phyloP scores from a whole-genome alignment of 2,797 vertebrate species.

The Acanthis flammea region DNA sequence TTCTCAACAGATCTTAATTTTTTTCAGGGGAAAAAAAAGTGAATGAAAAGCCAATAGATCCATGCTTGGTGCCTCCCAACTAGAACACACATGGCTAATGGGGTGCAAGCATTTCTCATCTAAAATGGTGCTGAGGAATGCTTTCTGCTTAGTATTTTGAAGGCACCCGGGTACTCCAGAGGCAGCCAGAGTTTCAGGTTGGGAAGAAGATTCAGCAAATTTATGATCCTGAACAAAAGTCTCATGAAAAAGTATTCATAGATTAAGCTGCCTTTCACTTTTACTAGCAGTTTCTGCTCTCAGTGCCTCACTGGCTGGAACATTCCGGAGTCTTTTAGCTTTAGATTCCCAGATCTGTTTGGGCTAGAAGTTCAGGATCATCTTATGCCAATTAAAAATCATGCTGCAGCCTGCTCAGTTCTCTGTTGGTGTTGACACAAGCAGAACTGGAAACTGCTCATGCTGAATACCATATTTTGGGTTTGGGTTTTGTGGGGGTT shows the following conservation, averaged over 20 bases:
- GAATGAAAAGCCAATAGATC: not conserved
- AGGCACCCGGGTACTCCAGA: not conserved
- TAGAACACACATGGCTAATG: not conserved
- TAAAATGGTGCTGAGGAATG: not conserved
- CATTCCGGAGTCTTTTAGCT: not conserved
- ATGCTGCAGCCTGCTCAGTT: not conserved
- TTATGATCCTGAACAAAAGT: not conserved
- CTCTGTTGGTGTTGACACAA: not conserved
- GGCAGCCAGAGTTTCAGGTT: not conserved
- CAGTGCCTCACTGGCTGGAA: not conserved
- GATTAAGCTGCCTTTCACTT: not conserved
- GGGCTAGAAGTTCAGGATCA: not conserved
- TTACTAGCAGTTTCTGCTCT: not conserved
- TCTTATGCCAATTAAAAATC: not conserved
- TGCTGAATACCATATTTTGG: rapidly evolving
- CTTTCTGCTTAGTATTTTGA: not conserved
- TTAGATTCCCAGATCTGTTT: not conserved
- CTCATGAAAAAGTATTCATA: not conserved
- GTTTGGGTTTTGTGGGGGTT: not conserved
- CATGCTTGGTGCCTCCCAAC: not conserved
- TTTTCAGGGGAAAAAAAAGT: not conserved
- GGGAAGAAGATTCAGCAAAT: not conserved
- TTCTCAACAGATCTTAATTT: not conserved
- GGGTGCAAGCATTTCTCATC: not conserved
- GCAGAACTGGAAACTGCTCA: not conserved